Evolutionary conservation across 2,888 invertebrate species (phyloP).

Genomic region (Eledona agricola): DNA sequence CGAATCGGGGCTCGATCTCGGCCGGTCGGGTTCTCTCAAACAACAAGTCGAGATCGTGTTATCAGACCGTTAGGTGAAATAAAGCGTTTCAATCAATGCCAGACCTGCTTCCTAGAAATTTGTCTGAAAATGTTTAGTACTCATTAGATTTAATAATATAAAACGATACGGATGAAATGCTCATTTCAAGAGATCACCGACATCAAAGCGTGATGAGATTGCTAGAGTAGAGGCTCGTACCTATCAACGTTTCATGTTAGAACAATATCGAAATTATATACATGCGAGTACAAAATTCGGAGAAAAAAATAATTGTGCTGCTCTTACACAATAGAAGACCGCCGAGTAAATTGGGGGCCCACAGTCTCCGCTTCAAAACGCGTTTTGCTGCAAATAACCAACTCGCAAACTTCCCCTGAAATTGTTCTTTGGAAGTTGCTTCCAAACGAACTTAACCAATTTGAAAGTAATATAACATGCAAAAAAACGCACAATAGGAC

Average conservation of each 20-base stretch:
- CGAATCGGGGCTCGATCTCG: conserved; percentile 8
- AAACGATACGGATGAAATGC: conserved; percentile 36
- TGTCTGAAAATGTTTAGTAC: conserved; percentile 47
- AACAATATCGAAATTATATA: conserved; percentile 33
- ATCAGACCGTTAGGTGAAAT: conserved; percentile 40
- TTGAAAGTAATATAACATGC: no score
- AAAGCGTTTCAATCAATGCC: conserved; percentile 46
- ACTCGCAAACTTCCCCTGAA: no score
- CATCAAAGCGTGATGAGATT: conserved; percentile 33
- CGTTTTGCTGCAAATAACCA: no score
- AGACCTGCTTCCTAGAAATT: conserved; percentile 44
- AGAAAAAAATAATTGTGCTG: conserved; percentile 28
- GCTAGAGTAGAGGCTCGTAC: conserved; percentile 18
- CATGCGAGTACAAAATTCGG: conserved; percentile 24
- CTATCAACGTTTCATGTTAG: conserved; percentile 28
- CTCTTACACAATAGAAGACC: conserved; percentile 5
- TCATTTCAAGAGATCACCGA: conserved; percentile 32
- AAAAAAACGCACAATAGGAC: no score
- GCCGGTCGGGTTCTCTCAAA: conserved; percentile 9
- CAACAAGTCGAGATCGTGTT: conserved; percentile 28
- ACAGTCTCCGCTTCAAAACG: neutral
- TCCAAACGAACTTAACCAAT: no score
- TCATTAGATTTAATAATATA: conserved; percentile 47
- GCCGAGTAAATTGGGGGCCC: neutral
- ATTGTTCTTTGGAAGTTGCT: no score